Evolutionary conservation across 2,113 vertebrate species (phyloP), one percentile per base, ranked within the genome.

Genomic region (Oceanites oceanicus): DNA sequence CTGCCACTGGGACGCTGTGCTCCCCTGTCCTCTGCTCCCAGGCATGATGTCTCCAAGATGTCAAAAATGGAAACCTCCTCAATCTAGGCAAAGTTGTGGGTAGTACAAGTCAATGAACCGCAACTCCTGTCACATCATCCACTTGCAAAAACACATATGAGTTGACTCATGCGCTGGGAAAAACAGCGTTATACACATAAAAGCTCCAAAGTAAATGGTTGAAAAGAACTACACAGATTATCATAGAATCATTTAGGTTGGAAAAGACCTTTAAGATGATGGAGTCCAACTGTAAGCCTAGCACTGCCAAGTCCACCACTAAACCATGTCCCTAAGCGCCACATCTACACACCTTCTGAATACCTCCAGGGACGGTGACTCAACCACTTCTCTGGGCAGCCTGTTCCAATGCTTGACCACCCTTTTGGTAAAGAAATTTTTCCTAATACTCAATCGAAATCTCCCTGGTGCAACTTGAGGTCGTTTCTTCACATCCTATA

Each of bases 241-340:
- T 52, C 45, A 61, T 11, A 34, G 45, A 45, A 44, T 44, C 15
- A 17, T 44, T 49, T 17, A 52, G n/a, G 29, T 25, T 55, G 30
- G 40, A 55, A 67, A 19, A 67, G 13, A 86, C 34, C 38, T 66
- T 53, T 55, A 53, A 47, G 42, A 77, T 32, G 32, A 44, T 30
- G 1, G 2, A 75, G 18, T 65, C 58, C 66, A 71, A 58, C 18
- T 0, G 0, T 29, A 8, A 63, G 65, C 18, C 36, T 18, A 44
- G 7, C 30, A 47, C 36, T 58, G 5, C 23, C 23, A 53, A 49
- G 5, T 12, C 42, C 21, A 38, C 17, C 42, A 71, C 62, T 83
- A 52, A 71, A 18, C 22, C 23, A 53, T 9, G 29, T 32, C 27
- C 49, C 21, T 45, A 45, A 45, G 45, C 17, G 6, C 45, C 45